Percentiles rank a stretch among this genome's conserved stretches.
Conservation (phyloP, 2,113 vertebrate genomes). For the Excalfactoria chinensis region DNA sequence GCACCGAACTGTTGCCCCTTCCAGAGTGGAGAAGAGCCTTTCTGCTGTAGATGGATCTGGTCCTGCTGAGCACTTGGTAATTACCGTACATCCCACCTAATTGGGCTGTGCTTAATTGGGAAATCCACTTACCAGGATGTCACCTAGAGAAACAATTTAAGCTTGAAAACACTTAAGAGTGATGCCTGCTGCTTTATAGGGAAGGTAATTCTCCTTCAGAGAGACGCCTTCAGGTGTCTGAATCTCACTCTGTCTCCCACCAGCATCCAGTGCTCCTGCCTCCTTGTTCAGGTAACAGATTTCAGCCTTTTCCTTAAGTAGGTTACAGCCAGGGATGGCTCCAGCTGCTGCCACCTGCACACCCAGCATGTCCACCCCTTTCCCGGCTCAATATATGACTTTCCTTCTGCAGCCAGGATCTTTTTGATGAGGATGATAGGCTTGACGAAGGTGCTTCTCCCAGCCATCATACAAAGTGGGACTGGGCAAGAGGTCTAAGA, state of each 20-base stretch:
- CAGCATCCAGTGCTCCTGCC: constrained; percentile 31
- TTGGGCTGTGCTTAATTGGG: constrained; percentile 69
- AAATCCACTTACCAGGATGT: constrained; percentile 71
- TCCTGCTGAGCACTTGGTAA: constrained; percentile 37
- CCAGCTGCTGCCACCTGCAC: neutral
- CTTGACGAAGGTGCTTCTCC: neutral
- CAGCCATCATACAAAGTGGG: neutral
- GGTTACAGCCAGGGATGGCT: constrained; percentile 50
- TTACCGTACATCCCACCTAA: constrained; percentile 68
- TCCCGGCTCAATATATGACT: neutral
- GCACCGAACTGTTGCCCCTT: neutral
- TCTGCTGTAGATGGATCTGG: constrained; percentile 23
- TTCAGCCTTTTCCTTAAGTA: constrained; percentile 45
- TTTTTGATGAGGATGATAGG: neutral
- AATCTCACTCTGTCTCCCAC: constrained; percentile 14
- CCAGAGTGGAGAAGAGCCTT: constrained; percentile 9
- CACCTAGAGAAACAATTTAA: constrained; percentile 68
- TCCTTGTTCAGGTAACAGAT: constrained; percentile 48
- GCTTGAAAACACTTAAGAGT: constrained; percentile 64
- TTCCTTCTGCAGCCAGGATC: neutral
- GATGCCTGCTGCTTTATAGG: constrained; percentile 59
- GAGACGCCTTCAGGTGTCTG: constrained; percentile 67
- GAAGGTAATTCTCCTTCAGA: constrained; percentile 65
- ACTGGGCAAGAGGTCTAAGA: neutral
- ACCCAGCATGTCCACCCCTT: accelerated